phyloP scores from a whole-genome alignment of 2,797 vertebrate species.

The Silurus lanzhouensis region DNA sequence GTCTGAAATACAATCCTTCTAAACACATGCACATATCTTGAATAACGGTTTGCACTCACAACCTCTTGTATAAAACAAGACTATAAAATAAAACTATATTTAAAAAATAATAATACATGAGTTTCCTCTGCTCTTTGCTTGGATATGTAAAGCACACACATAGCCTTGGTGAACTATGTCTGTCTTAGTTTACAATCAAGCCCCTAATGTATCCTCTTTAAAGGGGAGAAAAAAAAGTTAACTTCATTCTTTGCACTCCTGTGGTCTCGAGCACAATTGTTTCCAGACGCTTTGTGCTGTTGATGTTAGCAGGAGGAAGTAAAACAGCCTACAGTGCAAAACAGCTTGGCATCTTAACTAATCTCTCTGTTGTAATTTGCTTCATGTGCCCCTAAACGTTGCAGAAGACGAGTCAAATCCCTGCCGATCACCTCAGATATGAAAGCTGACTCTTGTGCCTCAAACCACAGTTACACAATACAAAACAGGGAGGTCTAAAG shows the following conservation, averaged over 20 bases:
- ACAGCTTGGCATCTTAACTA: conserved; percentile 55
- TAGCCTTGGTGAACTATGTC: conserved; percentile 13
- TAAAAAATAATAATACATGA: neutral
- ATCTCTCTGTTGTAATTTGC: conserved; percentile 65
- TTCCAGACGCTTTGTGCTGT: conserved; percentile 51
- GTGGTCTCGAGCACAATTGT: conserved; percentile 51
- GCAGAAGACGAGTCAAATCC: conserved; percentile 17
- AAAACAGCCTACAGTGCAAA: conserved; percentile 47
- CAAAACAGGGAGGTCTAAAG: conserved; percentile 30
- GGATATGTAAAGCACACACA: conserved; percentile 2
- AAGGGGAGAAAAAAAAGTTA: conserved; percentile 24
- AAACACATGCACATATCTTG: neutral
- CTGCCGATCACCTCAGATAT: conserved; percentile 7
- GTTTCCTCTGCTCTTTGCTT: neutral
- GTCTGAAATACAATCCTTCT: neutral
- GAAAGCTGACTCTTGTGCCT: conserved; percentile 20
- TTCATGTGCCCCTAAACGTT: conserved; percentile 18
- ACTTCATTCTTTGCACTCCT: conserved; percentile 54
- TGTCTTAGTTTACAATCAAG: conserved; percentile 35
- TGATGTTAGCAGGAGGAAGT: conserved; percentile 50
- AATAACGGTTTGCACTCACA: neutral
- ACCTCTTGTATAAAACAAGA: conserved; percentile 3
- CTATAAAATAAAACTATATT: neutral
- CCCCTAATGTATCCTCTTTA: conserved; percentile 43
- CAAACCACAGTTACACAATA: conserved; percentile 23